Evolutionary conservation across 2,888 invertebrate genomes (phyloP).

Genomic region (Agonopterix subpropinquella): DNA sequence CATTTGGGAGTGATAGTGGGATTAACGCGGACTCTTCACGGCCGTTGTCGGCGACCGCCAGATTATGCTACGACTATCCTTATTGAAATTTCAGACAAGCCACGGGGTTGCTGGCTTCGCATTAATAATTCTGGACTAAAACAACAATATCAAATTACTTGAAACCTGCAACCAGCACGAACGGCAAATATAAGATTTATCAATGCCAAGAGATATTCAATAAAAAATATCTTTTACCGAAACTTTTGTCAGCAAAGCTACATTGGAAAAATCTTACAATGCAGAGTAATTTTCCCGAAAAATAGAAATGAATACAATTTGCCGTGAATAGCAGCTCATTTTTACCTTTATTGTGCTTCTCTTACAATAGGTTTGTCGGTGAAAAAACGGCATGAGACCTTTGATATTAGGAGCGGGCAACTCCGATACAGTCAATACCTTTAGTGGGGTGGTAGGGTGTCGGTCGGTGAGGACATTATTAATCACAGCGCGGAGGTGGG

Average conservation of each 20-base stretch:
- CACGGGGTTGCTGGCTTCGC: slow-evolving; percentile 4
- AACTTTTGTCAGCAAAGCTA: slow-evolving; percentile 13
- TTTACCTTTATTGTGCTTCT: slow-evolving; percentile 39
- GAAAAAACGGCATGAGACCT: slow-evolving; percentile 28
- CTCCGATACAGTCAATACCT: slow-evolving; percentile 25
- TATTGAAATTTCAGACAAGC: slow-evolving; percentile 20
- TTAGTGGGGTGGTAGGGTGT: slow-evolving; percentile 19
- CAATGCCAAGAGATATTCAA: no score
- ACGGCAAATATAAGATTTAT: no score
- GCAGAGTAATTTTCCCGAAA: slow-evolving; percentile 27
- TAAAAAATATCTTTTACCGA: slow-evolving; percentile 1
- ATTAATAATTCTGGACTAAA: slow-evolving; percentile 9
- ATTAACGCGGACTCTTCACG: slow-evolving; percentile 13
- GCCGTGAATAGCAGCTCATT: slow-evolving; percentile 41
- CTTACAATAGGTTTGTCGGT: slow-evolving; percentile 34
- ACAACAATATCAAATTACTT: neutral
- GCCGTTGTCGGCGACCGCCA: slow-evolving; percentile 11
- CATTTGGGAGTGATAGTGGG: slow-evolving; percentile 17
- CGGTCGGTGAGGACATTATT: slow-evolving; percentile 25
- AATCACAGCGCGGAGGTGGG: slow-evolving; percentile 18
- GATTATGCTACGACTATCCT: slow-evolving; percentile 14
- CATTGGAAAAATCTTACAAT: slow-evolving; percentile 26
- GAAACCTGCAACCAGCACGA: neutral
- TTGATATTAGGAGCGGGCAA: slow-evolving; percentile 21
- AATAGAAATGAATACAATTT: slow-evolving; percentile 28